Evolutionary conservation across 2,888 invertebrate species (phyloP), one percentile per base, ranked within the genome.

Genomic region (Junonia oenone): DNA sequence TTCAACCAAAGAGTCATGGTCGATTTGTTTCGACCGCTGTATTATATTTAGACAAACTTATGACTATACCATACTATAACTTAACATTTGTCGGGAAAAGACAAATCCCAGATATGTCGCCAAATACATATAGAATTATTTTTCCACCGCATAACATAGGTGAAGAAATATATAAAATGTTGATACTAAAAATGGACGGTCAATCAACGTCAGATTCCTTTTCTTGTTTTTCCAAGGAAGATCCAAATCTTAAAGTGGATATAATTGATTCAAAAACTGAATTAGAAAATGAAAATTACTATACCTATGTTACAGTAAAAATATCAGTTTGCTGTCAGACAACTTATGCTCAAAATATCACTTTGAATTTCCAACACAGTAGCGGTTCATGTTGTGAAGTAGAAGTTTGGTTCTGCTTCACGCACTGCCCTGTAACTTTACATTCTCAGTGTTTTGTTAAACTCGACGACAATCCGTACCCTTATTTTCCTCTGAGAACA

Each of bases 1-100:
- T 89, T 68, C 82, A 85, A 56, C 87, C 89, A 5, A 83, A 79
- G 66, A 68, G 74, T 17, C 76, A 75, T 59, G 89, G 88, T 1
- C 76, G 62, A 73, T 86, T 80, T 74, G 71, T 79, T 3, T 65
- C 81, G 9, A 78, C 79, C 19, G 88, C 89, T 45, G 46, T 78
- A 26, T 61, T 90, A 45, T 89, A 77, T 74, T 68, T 90, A 29
- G 87, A 87, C 59, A 86, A 83, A 65, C 68, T 79, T 45, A 76
- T 81, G 79, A 73, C 73, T 17, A 71, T 73, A 50, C 85, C 89
- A 0, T 90, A 83, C 64, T 78, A 70, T 54, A 88, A 90, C 68
- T 72, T 90, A 56, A 86, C 83, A 38, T 89, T 90, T 68, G 57
- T 70, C 61, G 90, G 89, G 51, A 68, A 75, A 66, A 71, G 74